These are phyloP conservation scores for Coregonus sp. DNA, from an alignment of 2,797 vertebrate genomes.

Conservation along the genomic window DNA sequence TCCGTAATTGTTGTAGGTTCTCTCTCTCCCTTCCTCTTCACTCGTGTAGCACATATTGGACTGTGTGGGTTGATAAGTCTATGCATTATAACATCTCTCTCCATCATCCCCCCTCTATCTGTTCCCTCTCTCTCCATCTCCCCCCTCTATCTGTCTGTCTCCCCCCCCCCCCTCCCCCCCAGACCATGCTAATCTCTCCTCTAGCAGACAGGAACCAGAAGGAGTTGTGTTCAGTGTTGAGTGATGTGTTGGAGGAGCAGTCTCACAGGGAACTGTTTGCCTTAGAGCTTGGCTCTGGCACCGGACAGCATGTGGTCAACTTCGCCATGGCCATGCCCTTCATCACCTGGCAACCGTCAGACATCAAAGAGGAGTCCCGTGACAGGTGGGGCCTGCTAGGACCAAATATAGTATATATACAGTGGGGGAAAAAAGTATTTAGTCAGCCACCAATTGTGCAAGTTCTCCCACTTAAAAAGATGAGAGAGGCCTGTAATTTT, in stretches of 20 bases:
- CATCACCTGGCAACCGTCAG: conserved; percentile 76
- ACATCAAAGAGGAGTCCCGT: conserved; percentile 67
- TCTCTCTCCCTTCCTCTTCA: not conserved
- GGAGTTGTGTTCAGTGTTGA: conserved; percentile 64
- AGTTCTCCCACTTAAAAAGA: too few species aligned
- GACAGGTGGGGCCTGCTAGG: conserved; percentile 56
- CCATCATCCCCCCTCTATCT: too few species aligned
- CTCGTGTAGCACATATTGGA: not conserved
- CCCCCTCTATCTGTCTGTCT: too few species aligned
- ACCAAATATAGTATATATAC: not conserved
- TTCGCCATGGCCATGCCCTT: conserved; percentile 74
- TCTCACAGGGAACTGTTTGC: conserved; percentile 67
- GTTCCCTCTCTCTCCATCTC: too few species aligned
- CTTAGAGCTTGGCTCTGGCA: conserved; percentile 77
- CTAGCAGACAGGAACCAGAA: conserved; percentile 76
- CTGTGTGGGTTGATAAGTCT: not conserved
- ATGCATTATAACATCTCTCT: not conserved
- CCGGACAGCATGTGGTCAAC: conserved; percentile 74
- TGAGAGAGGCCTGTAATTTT: too few species aligned
- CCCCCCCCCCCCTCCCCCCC: too few species aligned
- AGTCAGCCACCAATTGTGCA: too few species aligned
- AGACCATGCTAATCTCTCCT: conserved; percentile 75
- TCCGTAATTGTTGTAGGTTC: not conserved
- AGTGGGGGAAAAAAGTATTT: too few species aligned
- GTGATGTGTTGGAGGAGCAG: conserved; percentile 67